Base-by-base conservation (phyloP, 2,113 vertebrate genomes). In the Cochlearius cochlearius region DNA sequence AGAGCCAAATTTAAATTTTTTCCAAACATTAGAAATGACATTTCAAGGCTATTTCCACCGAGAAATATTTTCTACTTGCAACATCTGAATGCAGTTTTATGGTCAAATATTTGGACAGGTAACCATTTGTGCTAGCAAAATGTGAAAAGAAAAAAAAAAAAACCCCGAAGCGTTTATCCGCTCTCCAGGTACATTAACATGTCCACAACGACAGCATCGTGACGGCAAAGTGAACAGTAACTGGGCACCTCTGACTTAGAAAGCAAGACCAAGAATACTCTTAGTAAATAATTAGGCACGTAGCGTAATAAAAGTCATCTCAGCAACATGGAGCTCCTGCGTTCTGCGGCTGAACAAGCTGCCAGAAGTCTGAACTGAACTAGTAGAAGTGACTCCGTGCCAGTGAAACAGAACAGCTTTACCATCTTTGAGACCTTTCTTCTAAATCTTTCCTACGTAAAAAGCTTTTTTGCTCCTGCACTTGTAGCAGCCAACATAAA, bases 351-450 rank as follows among this genome's bases (percentile, higher is more conserved):
- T 82, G 64, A 87, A 76, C 58, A 47, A 86, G 95, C 86, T 96
- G 92, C 80, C 91, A 94, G 34, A 32, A 81, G 62, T 23, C 84
- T 89, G 80, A 88, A 71, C 64, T 71, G 69, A 87, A 12, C 83
- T 67, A 60, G 86, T 56, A n/a, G 14, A 74, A 94, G 29, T 27
- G 49, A 26, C 49, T 88, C 49, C 30, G 85, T 86, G 94, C 92
- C 95, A 96, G 88, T 17, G 55, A 74, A 95, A 78, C 64, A 84
- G 95, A 96, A 81, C 68, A 84, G 88, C 76, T 92, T 91, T 52
- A 38, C 86, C 69, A 89, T 43, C 85, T 81, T 73, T 38, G 39
- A 94, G 81, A 82, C 56, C 79, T 94, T 94, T 81, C 77, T 85
- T 89, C 80, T 84, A 29, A 36, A n/a, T 43, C 66, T 90, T 91